Evolutionary conservation across 2,888 invertebrate species (phyloP).

Genomic region (Hedya salicella): DNA sequence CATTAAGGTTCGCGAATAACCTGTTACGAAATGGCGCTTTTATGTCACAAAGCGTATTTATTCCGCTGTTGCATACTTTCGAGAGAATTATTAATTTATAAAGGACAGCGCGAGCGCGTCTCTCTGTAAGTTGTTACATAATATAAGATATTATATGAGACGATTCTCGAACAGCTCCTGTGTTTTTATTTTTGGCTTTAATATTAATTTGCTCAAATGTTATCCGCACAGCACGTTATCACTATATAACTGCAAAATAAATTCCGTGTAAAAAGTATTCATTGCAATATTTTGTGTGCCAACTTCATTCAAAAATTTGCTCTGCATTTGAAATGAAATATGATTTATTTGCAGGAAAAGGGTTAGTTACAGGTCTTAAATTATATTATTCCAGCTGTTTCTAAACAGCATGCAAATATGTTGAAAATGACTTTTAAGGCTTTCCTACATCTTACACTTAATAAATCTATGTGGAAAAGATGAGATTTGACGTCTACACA

Average conservation of each 20-base stretch:
- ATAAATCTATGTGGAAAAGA: too few relatives aligned
- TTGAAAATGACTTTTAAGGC: too few relatives aligned
- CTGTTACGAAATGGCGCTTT: constrained; percentile 35
- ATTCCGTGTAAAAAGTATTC: too few relatives aligned
- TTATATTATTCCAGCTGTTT: too few relatives aligned
- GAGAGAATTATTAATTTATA: constrained; percentile 39
- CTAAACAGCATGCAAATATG: too few relatives aligned
- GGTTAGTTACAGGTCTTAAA: too few relatives aligned
- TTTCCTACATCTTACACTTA: too few relatives aligned
- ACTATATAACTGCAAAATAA: constrained; percentile 29
- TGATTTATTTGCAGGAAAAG: too few relatives aligned
- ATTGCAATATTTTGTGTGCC: too few relatives aligned
- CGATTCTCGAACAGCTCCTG: constrained; percentile 67
- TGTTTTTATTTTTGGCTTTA: constrained; percentile 54
- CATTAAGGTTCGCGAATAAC: constrained; percentile 36
- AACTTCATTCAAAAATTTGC: too few relatives aligned
- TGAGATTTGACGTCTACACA: too few relatives aligned
- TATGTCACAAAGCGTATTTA: constrained; percentile 44
- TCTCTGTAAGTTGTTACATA: constrained; percentile 75
- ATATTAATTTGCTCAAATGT: constrained; percentile 40
- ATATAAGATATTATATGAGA: constrained; percentile 75
- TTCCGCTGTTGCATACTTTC: constrained; percentile 39
- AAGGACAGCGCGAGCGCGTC: constrained; percentile 60
- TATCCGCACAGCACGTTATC: constrained; percentile 19
- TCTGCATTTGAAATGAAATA: too few relatives aligned